Evolutionary conservation across 2,797 vertebrate genomes (phyloP), one percentile per base, ranked within the genome.

Genomic region (Delichon dasypus): DNA sequence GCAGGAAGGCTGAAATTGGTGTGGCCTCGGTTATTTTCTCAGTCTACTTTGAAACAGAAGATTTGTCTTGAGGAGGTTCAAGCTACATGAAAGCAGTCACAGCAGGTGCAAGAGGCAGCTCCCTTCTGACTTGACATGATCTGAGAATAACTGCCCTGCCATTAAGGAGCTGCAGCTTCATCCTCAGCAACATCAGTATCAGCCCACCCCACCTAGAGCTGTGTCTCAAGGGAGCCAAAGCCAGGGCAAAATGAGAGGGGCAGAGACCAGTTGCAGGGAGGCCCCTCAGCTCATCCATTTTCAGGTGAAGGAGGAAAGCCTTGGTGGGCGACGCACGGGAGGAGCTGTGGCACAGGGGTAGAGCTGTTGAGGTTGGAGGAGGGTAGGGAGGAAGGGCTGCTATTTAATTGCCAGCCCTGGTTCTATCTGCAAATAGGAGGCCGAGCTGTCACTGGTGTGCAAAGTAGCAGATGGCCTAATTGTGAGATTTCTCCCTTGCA

Each of bases 381-480:
- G 58, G 67, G n/a, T 50, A 26, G 30, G 47, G 45, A 89, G 27
- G 73, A 84, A 85, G 38, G 83, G 77, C 57, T 93, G 79, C 83
- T 79, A 32, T 91, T 75, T 78, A 66, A 86, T 64, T 76, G 79
- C 85, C 91, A 96, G 80, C 71, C 80, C 85, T 13, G 11, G 79
- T 65, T 89, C 85, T 77, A 88, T 68, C 66, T 86, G 82, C 88
- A 94, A 93, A 90, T 79, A 76, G 0, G 10, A 90, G 89, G 73
- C 77, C 4, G 5, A 94, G 88, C 91, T 93, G 88, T 88, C 23
- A 11, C 85, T 93, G 91, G 91, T 54, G 55, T 86, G 70, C 76
- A 84, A 92, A 89, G 91, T 47, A 97, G 95, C 95, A 96, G 94
- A 97, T 95, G 94, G 93, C 91, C 85, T 91, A 91, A 93, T 96